Evolutionary conservation across 2,888 invertebrate genomes (phyloP), one percentile per base, ranked within the genome.

Genomic region (Leptothorax acervorum): DNA sequence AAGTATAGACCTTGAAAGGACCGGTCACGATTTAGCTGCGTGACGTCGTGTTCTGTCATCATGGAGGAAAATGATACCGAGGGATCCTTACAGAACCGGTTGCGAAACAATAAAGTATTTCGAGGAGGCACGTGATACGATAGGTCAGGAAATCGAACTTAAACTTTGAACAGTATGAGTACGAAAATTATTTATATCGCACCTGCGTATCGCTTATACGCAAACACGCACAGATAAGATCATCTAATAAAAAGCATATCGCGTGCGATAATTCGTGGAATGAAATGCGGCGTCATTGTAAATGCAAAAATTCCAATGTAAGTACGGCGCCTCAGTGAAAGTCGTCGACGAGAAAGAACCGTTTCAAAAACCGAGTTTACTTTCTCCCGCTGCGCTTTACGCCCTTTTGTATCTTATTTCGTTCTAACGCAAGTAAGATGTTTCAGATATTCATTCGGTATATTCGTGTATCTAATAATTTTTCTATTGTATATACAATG

Each of bases 311-410:
- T 31, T 23, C 6, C 15, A 23, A 28, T 28, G 35, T 35, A 35
- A 6, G 45, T 9, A 2, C 35, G 23, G 53, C 3, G 60, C 51
- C 45, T 51, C n/a, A 55, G 89, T 89, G 89, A 90, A 90, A 89
- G 86, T 85, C 1, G 12, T 0, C n/a, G 15, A 8, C 12, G 42
- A 76, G 48, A 66, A 65, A 55, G 73, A 78, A 78, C 35, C 51
- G 63, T 68, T 82, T 85, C 15, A 83, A 85, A 83, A 82, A 86
- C 15, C 57, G 35, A 68, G 63, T 31, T 53, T 39, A 86, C 89
- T 90, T 90, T 90, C 90, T 86, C 90, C 48, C 31, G 55, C 15
- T 84, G 35, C 65, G 3, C 1, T 11, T 48, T 57, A 60, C 11
- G 12, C 23, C 28, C 35, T 83, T 55, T 45, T 70, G 53, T 48